Conservation (phyloP, 2,888 invertebrate species). For the Pammene fasciana region DNA sequence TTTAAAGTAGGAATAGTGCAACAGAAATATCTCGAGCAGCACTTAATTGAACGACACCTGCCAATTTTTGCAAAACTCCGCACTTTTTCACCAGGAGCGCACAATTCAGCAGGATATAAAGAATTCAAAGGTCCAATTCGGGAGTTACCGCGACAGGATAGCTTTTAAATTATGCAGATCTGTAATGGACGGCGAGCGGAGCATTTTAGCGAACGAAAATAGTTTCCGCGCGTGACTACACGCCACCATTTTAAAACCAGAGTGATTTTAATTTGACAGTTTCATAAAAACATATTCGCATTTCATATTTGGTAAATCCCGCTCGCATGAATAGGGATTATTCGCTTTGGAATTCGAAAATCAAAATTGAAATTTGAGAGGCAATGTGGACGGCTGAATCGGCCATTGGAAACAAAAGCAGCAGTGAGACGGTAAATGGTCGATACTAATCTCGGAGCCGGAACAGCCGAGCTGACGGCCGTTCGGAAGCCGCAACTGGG, state of each 20-base stretch:
- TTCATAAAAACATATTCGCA: slow-evolving; percentile 43
- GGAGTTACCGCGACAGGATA: slow-evolving; percentile 68
- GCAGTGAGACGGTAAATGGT: slow-evolving; percentile 75
- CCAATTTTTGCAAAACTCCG: slow-evolving; percentile 62
- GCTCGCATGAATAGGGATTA: slow-evolving; percentile 40
- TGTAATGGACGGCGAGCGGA: slow-evolving; percentile 71
- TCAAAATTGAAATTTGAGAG: slow-evolving; percentile 46
- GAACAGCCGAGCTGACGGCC: slow-evolving; percentile 76
- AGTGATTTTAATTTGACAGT: slow-evolving; percentile 41
- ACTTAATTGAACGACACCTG: slow-evolving; percentile 73
- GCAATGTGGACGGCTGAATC: slow-evolving; percentile 54
- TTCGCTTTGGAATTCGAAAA: slow-evolving; percentile 41
- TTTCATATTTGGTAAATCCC: slow-evolving; percentile 41
- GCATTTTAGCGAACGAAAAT: slow-evolving; percentile 61
- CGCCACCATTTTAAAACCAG: slow-evolving; percentile 41
- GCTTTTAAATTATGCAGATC: slow-evolving; percentile 77
- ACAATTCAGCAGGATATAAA: slow-evolving; percentile 66
- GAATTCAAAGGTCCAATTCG: slow-evolving; percentile 71
- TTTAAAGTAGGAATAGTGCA: slow-evolving; percentile 42
- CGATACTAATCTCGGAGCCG: slow-evolving; percentile 82
- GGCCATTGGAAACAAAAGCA: slow-evolving; percentile 71
- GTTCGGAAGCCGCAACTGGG: slow-evolving; percentile 81
- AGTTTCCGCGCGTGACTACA: slow-evolving; percentile 58
- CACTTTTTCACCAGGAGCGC: slow-evolving; percentile 62
- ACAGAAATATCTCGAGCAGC: slow-evolving; percentile 45